A percentile compares a stretch with the other conserved stretches of the same genome.
These are phyloP conservation scores for Azorinus chamasolen DNA, from an alignment of 2,888 invertebrate genomes.

Conservation along the genomic window DNA sequence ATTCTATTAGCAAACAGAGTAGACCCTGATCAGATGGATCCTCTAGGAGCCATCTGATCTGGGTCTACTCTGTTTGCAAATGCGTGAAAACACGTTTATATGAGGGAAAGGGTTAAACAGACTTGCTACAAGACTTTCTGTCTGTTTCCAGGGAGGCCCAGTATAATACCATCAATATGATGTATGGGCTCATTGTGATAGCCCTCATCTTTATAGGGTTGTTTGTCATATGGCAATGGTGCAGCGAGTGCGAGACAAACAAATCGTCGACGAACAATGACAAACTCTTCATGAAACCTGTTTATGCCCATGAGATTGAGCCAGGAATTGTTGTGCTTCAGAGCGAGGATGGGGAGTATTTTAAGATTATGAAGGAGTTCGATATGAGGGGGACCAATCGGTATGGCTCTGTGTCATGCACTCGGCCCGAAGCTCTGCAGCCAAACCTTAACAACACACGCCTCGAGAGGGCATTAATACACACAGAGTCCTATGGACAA, in stretches of 20 bases:
- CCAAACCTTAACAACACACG: background rate
- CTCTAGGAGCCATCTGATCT: too few relatives aligned
- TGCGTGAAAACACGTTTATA: too few relatives aligned
- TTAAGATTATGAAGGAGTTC: conserved; percentile 66
- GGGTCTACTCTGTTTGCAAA: too few relatives aligned
- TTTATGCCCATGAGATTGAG: conserved; percentile 66
- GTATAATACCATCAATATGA: conserved; percentile 8
- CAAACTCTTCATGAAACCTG: conserved; percentile 43
- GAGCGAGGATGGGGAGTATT: conserved; percentile 65
- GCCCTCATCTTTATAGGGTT: conserved; percentile 3
- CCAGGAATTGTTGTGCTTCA: conserved; percentile 66
- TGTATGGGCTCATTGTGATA: conserved; percentile 12
- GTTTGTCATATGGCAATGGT: conserved; percentile 34
- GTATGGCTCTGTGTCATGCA: conserved; percentile 36
- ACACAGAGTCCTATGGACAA: too few relatives aligned
- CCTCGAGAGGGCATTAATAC: too few relatives aligned
- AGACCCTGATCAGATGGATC: too few relatives aligned
- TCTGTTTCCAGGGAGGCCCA: conserved; percentile 14
- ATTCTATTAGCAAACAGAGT: too few relatives aligned
- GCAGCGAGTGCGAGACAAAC: conserved; percentile 13
- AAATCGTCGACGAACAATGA: background rate
- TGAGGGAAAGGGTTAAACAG: too few relatives aligned
- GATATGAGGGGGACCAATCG: conserved; percentile 3
- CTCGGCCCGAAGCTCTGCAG: conserved; percentile 19
- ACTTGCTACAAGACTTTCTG: too few relatives aligned